Evolutionary conservation across 2,888 invertebrate species (phyloP).

Genomic region (Melitaea athalia): DNA sequence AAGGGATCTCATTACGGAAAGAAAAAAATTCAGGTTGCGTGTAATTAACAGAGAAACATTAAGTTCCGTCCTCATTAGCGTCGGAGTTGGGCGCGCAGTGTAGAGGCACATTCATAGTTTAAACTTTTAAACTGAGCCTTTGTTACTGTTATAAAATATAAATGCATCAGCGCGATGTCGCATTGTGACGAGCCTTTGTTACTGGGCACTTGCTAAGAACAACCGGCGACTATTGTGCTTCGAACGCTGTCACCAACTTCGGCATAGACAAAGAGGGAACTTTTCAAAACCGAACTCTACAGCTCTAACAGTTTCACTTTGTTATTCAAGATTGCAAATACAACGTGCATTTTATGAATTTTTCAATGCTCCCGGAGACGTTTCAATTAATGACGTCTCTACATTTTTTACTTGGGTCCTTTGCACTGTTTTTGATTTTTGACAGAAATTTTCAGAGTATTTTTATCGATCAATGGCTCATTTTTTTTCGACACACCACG

Average conservation of each 20-base stretch:
- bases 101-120: conserved; percentile 27
- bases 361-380: conserved; percentile 6
- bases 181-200: conserved; percentile 24
- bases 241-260: conserved; percentile 25
- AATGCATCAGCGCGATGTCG: conserved; percentile 21
- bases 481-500: conserved; percentile 42
- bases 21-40: conserved; percentile 25
- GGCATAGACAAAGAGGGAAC: conserved; percentile 23
- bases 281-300: conserved; percentile 25
- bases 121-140: conserved; percentile 23
- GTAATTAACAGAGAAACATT: conserved; percentile 31
- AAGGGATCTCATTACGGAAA: conserved; percentile 24
- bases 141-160: conserved; percentile 15
- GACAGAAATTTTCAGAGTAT: not conserved
- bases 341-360: conserved; percentile 13
- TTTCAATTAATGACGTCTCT: conserved; percentile 8
- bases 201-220: conserved; percentile 24
- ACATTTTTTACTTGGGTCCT: not conserved
- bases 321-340: conserved; percentile 18
- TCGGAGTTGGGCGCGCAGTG: conserved; percentile 9
- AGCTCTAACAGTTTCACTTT: conserved; percentile 18
- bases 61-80: conserved; percentile 28
- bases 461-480: not conserved
- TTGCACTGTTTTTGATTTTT: not conserved
- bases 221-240: conserved; percentile 26